Percentiles rank a stretch among this genome's conserved stretches.
phyloP scores from a whole-genome alignment of 2,113 vertebrate species.

The Dipodomys stephensi region DNA sequence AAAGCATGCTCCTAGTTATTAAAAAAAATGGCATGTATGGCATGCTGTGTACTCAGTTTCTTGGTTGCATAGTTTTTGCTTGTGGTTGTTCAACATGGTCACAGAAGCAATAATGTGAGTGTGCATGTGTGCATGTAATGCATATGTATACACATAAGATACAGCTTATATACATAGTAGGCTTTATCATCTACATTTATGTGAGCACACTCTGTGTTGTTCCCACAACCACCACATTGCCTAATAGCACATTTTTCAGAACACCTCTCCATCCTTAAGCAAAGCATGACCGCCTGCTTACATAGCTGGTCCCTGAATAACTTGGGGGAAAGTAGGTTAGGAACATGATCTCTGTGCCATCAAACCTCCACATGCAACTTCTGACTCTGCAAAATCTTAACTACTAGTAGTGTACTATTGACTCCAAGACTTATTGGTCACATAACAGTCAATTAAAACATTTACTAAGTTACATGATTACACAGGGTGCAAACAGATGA shows the following conservation, averaged over 20 bases:
- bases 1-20: too few relatives aligned
- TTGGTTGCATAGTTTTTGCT: not conserved
- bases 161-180: not conserved
- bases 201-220: not conserved
- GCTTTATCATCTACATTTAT: not conserved
- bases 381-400: not conserved
- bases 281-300: not conserved
- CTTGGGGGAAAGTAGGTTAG: not conserved
- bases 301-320: not conserved
- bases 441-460: not conserved
- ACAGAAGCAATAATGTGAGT: not conserved
- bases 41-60: not conserved
- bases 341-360: not conserved
- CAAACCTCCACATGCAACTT: not conserved
- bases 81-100: not conserved
- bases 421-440: not conserved
- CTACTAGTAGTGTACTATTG: not conserved
- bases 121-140: not conserved
- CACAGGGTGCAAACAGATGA: not conserved
- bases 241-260: not conserved
- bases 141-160: too few relatives aligned
- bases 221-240: not conserved
- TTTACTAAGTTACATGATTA: not conserved
- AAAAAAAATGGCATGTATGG: too few relatives aligned
- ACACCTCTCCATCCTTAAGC: not conserved